A percentile compares a stretch with the other conserved stretches of the same genome.
Evolutionary conservation across 2,888 invertebrate species (phyloP).

Genomic region (Hetaerina titia): DNA sequence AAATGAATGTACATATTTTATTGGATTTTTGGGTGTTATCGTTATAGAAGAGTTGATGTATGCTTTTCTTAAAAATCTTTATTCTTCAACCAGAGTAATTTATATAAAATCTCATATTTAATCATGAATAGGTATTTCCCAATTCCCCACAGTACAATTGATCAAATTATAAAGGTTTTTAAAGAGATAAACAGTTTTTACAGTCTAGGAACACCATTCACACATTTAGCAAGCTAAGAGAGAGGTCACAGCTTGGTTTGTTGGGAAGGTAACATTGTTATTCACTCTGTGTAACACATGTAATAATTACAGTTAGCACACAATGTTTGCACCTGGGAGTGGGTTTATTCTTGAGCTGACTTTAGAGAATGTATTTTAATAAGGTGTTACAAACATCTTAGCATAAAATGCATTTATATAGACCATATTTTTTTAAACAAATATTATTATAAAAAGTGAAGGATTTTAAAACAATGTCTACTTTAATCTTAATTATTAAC

Average conservation of each 20-base stretch:
- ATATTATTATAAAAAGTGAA: slow-evolving; percentile 3
- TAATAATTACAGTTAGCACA: slow-evolving; percentile 54
- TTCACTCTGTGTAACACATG: slow-evolving; percentile 53
- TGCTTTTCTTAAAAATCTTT: slow-evolving; percentile 61
- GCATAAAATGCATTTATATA: slow-evolving; percentile 56
- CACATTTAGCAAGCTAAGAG: slow-evolving; percentile 66
- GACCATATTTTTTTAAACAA: slow-evolving; percentile 36
- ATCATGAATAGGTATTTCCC: slow-evolving; percentile 62
- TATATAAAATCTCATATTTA: slow-evolving; percentile 64
- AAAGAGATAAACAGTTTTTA: slow-evolving; percentile 62
- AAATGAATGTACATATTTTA: neutral
- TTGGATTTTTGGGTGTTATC: neutral
- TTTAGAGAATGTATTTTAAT: slow-evolving; percentile 45
- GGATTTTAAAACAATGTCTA: neutral
- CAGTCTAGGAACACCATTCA: slow-evolving; percentile 66
- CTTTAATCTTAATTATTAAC: neutral
- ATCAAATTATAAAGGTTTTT: slow-evolving; percentile 66
- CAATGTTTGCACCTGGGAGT: slow-evolving; percentile 60
- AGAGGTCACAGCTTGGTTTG: slow-evolving; percentile 66
- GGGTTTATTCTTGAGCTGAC: slow-evolving; percentile 61
- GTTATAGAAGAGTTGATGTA: neutral
- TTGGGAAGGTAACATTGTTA: slow-evolving; percentile 63
- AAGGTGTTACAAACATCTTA: slow-evolving; percentile 56
- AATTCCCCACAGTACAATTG: slow-evolving; percentile 61
- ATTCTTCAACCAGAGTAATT: slow-evolving; percentile 66